Conservation (phyloP, 2,113 vertebrate species). For the Sphaerodactylus townsendi region DNA sequence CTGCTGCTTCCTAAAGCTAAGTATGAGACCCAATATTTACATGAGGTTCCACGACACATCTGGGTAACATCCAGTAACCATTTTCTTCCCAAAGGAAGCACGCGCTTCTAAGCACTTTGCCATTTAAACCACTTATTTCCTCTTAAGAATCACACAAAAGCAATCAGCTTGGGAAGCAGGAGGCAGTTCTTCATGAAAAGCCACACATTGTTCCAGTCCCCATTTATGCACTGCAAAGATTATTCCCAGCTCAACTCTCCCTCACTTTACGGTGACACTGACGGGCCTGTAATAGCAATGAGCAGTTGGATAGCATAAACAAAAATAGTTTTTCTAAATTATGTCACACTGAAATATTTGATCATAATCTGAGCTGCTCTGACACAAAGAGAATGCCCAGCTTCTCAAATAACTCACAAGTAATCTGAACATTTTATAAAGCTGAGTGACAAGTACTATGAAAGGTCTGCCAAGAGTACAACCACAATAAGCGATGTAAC, state of each 20-base stretch:
- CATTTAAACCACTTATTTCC: neutral
- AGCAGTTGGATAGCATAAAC: neutral
- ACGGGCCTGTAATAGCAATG: neutral
- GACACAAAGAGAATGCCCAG: neutral
- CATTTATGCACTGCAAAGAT: neutral
- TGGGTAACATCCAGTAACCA: neutral
- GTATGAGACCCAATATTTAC: no score
- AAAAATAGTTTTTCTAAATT: neutral
- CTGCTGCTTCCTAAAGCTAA: no score
- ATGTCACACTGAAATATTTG: neutral
- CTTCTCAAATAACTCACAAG: slow-evolving; percentile 32
- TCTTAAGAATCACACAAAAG: neutral
- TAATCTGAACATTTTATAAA: slow-evolving; percentile 50
- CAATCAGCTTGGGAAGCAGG: neutral
- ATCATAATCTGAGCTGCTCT: slow-evolving; percentile 4
- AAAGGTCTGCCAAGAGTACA: slow-evolving; percentile 58
- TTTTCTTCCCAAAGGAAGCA: neutral
- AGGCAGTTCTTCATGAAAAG: no score
- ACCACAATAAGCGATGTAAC: slow-evolving; percentile 59
- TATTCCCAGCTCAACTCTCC: neutral
- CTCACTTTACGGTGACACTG: neutral
- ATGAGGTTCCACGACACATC: no score
- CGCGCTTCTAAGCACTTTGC: neutral
- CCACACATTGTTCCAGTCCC: neutral
- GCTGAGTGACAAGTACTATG: slow-evolving; percentile 47